Evolutionary conservation across 2,113 vertebrate species (phyloP).

Genomic region (Eurypyga helias): DNA sequence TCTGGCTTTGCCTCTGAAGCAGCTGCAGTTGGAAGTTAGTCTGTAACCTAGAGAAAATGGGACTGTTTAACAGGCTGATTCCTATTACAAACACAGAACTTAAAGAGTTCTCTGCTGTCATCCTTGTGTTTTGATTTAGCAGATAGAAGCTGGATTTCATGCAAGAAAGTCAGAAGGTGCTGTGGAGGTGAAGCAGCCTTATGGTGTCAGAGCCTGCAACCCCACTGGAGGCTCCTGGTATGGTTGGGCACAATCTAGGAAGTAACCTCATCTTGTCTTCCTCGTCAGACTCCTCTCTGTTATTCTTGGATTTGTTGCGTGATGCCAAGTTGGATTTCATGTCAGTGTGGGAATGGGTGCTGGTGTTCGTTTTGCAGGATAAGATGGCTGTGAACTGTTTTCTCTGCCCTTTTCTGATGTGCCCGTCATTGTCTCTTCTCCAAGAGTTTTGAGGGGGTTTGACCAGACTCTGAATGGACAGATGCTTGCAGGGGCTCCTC

Average conservation of each 20-base stretch:
- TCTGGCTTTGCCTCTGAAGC: not conserved
- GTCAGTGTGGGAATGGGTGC: not conserved
- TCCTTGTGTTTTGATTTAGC: slow-evolving; percentile 5
- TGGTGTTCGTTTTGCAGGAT: not conserved
- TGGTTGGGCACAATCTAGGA: not conserved
- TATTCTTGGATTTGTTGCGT: not conserved
- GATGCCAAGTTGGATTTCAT: not conserved
- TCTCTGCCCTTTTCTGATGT: not conserved
- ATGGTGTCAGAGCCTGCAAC: not conserved
- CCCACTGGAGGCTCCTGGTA: not conserved
- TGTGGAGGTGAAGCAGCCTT: not conserved
- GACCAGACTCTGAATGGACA: not conserved
- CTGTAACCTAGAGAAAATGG: not conserved
- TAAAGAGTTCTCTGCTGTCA: not conserved
- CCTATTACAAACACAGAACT: not conserved
- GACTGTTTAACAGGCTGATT: not conserved
- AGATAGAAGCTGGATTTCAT: not conserved
- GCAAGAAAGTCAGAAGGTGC: not conserved
- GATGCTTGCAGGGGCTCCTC: not conserved
- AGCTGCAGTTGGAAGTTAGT: not conserved
- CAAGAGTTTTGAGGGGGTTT: not conserved
- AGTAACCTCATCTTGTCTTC: not conserved
- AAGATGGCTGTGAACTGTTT: not conserved
- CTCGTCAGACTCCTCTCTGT: not conserved
- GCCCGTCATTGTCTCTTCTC: not conserved